Evolutionary conservation across 2,797 vertebrate species (phyloP).

Genomic region (Darevskia mixta): DNA sequence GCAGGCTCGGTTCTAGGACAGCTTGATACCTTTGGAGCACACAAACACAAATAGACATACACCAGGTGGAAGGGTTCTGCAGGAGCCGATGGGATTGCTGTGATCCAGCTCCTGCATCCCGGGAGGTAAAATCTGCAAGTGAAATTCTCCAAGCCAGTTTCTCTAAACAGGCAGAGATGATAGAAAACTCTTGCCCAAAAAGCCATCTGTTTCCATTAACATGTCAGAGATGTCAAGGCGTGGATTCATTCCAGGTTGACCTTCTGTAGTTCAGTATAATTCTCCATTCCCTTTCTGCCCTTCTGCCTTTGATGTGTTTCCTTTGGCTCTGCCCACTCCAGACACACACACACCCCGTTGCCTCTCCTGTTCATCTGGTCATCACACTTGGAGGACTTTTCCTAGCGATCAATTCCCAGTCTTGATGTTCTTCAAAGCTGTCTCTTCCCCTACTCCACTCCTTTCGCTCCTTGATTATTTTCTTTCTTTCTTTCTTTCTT

Average conservation of each 20-base stretch:
- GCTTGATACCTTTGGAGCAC: background rate
- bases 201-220: slow-evolving; percentile 50
- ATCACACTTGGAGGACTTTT: accelerated
- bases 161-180: slow-evolving; percentile 56
- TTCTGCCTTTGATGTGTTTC: background rate
- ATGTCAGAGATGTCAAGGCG: slow-evolving; percentile 11
- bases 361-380: background rate
- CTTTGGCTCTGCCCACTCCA: background rate
- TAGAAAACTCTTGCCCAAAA: slow-evolving; percentile 35
- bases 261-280: background rate
- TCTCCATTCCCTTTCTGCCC: background rate
- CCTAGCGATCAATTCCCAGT: background rate
- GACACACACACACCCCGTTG: too few relatives aligned
- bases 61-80: background rate
- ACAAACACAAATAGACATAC: too few relatives aligned
- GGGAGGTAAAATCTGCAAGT: slow-evolving; percentile 20
- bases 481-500: background rate
- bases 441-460: background rate
- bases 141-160: slow-evolving; percentile 47
- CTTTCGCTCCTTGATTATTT: too few relatives aligned
- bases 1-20: background rate
- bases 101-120: slow-evolving; percentile 23
- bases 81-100: background rate
- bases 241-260: background rate
- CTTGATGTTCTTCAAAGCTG: accelerated